Conservation (phyloP, 2,113 vertebrate species). For the Catagonus wagneri region DNA sequence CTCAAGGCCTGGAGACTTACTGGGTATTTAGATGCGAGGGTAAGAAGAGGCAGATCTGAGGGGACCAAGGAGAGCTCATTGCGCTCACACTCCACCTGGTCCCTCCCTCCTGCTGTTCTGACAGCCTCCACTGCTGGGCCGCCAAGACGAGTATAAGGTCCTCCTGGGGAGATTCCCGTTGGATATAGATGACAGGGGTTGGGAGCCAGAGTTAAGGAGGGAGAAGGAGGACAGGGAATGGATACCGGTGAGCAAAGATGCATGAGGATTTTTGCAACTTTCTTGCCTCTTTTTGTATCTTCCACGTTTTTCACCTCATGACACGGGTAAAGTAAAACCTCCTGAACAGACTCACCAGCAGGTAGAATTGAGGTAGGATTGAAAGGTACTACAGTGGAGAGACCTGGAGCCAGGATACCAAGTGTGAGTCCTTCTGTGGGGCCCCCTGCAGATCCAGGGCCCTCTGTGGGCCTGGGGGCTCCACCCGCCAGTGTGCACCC, state of each 20-base stretch:
- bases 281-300: not conserved
- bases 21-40: not conserved
- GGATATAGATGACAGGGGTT: not conserved
- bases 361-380: not conserved
- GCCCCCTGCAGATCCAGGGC: not conserved
- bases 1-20: not conserved
- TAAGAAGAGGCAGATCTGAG: not conserved
- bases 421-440: not conserved
- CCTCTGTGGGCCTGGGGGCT: not conserved
- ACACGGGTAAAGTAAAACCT: not conserved
- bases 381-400: not conserved
- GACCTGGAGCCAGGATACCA: not conserved
- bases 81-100: not conserved
- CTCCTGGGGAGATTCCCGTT: not conserved
- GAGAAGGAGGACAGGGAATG: not conserved
- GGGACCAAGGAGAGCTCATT: not conserved
- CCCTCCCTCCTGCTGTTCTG: not conserved
- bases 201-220: fast-evolving
- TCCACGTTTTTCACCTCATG: not conserved
- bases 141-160: not conserved
- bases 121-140: not conserved
- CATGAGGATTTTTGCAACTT: not conserved
- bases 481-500: too few relatives aligned
- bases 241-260: not conserved
- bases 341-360: not conserved